Conservation (phyloP, 2,113 vertebrate genomes). For the Zosterops lateralis region DNA sequence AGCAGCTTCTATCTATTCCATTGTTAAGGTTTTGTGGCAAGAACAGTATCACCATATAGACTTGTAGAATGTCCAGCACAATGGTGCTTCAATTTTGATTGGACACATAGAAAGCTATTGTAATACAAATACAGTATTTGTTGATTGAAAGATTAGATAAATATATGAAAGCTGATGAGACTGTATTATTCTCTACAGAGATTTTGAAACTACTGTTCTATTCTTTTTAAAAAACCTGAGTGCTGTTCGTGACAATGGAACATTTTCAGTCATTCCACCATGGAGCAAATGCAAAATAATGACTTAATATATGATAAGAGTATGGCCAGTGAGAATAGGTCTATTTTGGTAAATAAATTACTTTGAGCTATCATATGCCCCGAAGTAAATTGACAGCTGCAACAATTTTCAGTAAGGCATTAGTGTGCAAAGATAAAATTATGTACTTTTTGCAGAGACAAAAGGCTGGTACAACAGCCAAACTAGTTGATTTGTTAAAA, state of each 20-base stretch:
- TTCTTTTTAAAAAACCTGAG: not conserved
- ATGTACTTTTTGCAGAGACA: slow-evolving; percentile 49
- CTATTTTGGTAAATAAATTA: slow-evolving; percentile 58
- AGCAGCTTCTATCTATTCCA: not conserved
- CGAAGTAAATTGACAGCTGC: slow-evolving; percentile 32
- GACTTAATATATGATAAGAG: slow-evolving; percentile 27
- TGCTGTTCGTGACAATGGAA: not conserved
- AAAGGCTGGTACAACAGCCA: not conserved
- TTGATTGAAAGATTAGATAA: slow-evolving; percentile 41
- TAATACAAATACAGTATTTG: slow-evolving; percentile 11
- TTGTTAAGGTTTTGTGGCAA: not conserved
- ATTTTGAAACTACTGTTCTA: not conserved
- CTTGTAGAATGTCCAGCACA: not conserved
- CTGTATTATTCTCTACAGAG: not conserved
- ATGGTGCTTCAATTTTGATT: not conserved
- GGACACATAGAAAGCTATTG: slow-evolving; percentile 19
- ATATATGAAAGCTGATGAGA: not conserved
- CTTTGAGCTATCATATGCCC: slow-evolving; percentile 16
- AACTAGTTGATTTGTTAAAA: slow-evolving; percentile 5
- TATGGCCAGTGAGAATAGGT: not conserved
- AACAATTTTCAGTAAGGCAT: slow-evolving; percentile 42
- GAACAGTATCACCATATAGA: not conserved
- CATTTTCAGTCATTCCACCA: slow-evolving; percentile 36
- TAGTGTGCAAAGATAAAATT: slow-evolving; percentile 53
- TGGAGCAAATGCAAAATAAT: slow-evolving; percentile 35